Evolutionary conservation across 2,797 vertebrate species (phyloP).

Genomic region (Hippopotamyrus pictus): DNA sequence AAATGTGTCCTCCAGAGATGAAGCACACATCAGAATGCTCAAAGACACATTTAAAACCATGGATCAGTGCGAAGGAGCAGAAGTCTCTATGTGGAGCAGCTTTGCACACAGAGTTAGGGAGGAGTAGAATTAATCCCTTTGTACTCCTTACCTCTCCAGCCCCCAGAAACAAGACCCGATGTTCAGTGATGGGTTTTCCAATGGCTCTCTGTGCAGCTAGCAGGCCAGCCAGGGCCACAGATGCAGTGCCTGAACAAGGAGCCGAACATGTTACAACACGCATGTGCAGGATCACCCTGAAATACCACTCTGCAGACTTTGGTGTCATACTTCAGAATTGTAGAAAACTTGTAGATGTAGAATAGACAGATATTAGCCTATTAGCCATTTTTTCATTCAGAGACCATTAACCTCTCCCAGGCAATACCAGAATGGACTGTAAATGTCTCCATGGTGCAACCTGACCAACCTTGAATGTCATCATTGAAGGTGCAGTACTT

Average conservation of each 20-base stretch:
- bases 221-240: slow-evolving; percentile 86
- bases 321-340: not conserved
- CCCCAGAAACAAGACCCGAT: slow-evolving; percentile 87
- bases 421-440: not conserved
- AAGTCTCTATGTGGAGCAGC: not conserved
- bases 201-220: slow-evolving; percentile 77
- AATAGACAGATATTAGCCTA: not conserved
- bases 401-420: not conserved
- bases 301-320: not conserved
- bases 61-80: not conserved
- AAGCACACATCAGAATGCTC: not conserved
- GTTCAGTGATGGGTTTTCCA: slow-evolving; percentile 77
- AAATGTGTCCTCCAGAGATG: not conserved
- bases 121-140: not conserved
- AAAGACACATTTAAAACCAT: not conserved
- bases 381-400: not conserved
- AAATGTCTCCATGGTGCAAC: not conserved
- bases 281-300: not conserved
- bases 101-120: not conserved
- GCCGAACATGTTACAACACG: slow-evolving; percentile 8
- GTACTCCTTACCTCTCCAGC: slow-evolving; percentile 80
- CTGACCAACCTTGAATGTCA: slow-evolving; percentile 84
- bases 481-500: slow-evolving; percentile 98
- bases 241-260: slow-evolving; percentile 72
- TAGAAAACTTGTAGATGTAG: not conserved